These are phyloP conservation scores for Gulo gulo DNA, from an alignment of 2,113 vertebrate species.

Conservation along the genomic window DNA sequence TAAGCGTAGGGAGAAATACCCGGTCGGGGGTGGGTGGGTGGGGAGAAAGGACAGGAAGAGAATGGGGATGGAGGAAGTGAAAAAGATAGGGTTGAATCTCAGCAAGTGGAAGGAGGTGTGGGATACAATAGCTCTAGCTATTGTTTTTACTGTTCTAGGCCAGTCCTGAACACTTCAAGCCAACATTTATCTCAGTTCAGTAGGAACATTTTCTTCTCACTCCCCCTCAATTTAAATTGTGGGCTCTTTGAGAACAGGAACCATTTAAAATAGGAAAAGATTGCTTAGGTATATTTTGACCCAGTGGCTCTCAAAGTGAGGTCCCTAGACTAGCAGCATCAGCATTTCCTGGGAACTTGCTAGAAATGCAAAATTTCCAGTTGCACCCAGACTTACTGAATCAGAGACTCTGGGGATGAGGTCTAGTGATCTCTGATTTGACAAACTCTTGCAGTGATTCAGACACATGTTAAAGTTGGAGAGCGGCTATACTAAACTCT, in stretches of 20 bases:
- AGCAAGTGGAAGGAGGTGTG: not conserved
- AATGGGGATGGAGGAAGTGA: not conserved
- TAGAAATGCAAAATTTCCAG: not conserved
- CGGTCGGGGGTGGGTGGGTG: not conserved
- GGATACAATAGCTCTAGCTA: not conserved
- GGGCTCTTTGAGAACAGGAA: not conserved
- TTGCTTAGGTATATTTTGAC: not conserved
- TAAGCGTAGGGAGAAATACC: not conserved
- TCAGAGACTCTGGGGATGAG: not conserved
- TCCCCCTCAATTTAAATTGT: not conserved
- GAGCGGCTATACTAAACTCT: not conserved
- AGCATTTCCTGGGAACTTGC: not conserved
- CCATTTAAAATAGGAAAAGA: not conserved
- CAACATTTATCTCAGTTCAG: not conserved
- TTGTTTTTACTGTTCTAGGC: not conserved
- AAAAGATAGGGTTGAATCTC: not conserved
- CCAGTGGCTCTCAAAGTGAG: not conserved
- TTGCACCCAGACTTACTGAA: not conserved
- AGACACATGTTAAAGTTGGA: not conserved
- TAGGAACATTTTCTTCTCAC: not conserved
- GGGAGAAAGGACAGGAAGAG: not conserved
- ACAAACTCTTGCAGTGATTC: not conserved
- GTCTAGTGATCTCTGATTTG: not conserved
- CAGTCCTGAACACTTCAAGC: not conserved
- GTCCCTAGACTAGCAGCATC: not conserved